phyloP scores from a whole-genome alignment of 2,797 vertebrate genomes.

The Tachyglossus aculeatus region DNA sequence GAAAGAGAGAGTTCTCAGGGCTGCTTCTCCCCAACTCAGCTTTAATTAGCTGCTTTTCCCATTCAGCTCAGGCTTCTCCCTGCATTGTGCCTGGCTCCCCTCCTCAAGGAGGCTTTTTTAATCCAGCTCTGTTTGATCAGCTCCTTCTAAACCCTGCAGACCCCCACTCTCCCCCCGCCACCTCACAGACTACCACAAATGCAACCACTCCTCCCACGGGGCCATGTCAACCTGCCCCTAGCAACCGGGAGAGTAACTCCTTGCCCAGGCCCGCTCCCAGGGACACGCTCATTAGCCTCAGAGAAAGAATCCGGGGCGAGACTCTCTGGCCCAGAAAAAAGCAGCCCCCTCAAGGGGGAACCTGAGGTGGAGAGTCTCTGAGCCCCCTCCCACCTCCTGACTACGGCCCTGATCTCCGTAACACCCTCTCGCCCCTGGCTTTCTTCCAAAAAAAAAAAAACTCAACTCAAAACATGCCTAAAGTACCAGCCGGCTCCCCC shows the following conservation, averaged over 20 bases:
- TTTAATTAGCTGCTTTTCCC: conserved; percentile 61
- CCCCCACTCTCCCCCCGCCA: neutral
- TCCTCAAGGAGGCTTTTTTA: conserved; percentile 46
- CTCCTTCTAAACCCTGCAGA: conserved; percentile 30
- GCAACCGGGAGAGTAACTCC: conserved; percentile 52
- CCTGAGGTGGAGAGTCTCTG: neutral
- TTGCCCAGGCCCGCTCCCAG: neutral
- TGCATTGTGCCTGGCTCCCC: conserved; percentile 54
- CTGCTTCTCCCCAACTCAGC: neutral
- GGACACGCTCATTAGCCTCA: conserved; percentile 49
- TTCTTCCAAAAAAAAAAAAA: neutral
- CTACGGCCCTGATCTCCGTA: neutral
- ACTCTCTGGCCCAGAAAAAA: neutral
- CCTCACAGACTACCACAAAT: conserved; percentile 45
- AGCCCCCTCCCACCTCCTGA: too few relatives aligned
- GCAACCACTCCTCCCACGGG: conserved; percentile 49
- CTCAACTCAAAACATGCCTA: neutral
- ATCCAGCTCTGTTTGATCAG: conserved; percentile 56
- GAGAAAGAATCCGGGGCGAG: conserved; percentile 31
- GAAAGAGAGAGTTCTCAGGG: neutral
- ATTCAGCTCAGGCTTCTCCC: conserved; percentile 36
- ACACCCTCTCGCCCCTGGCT: neutral
- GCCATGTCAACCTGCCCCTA: conserved; percentile 57
- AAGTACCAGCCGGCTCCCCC: too few relatives aligned
- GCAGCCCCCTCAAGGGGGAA: neutral